Percentiles rank a stretch among this genome's conserved stretches.
These are phyloP conservation scores for Progne subis DNA, from an alignment of 2,113 vertebrate species.

Conservation along the genomic window DNA sequence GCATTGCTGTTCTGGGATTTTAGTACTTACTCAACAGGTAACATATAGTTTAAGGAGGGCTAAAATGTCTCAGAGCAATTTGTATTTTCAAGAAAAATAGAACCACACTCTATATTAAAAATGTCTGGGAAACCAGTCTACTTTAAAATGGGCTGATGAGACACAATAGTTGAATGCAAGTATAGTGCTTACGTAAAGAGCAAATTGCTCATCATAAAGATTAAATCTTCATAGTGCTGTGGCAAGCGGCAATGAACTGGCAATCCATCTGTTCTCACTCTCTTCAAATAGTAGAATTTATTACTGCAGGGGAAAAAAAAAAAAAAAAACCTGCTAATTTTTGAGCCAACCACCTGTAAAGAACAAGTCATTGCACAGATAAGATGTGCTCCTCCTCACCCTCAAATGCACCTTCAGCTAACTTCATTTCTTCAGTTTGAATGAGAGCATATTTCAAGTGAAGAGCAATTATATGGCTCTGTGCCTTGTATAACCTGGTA, in stretches of 20 bases:
- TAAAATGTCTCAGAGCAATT: not conserved
- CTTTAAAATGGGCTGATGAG: not conserved
- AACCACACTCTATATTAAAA: not conserved
- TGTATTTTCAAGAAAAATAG: not conserved
- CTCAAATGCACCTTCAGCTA: constrained; percentile 8
- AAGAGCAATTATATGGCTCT: constrained; percentile 46
- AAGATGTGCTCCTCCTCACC: not conserved
- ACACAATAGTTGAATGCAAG: constrained; percentile 18
- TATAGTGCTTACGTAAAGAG: not conserved
- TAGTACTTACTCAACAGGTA: not conserved
- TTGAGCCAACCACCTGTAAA: constrained; percentile 51
- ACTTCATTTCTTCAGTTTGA: constrained; percentile 52
- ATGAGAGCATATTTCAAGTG: constrained; percentile 51
- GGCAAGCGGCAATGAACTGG: constrained; percentile 51
- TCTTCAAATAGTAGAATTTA: constrained; percentile 71
- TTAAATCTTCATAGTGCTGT: constrained; percentile 59
- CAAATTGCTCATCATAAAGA: constrained; percentile 43
- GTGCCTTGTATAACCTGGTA: constrained; percentile 34
- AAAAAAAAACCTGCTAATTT: constrained; percentile 64
- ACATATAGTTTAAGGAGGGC: not conserved
- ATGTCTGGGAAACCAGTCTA: not conserved
- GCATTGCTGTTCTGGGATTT: not conserved
- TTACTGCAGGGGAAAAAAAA: constrained; percentile 55
- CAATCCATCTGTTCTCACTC: constrained; percentile 49
- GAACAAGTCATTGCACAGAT: constrained; percentile 53